Evolutionary conservation across 2,797 vertebrate genomes (phyloP).

Genomic region (Lindbergichthys nudifrons): DNA sequence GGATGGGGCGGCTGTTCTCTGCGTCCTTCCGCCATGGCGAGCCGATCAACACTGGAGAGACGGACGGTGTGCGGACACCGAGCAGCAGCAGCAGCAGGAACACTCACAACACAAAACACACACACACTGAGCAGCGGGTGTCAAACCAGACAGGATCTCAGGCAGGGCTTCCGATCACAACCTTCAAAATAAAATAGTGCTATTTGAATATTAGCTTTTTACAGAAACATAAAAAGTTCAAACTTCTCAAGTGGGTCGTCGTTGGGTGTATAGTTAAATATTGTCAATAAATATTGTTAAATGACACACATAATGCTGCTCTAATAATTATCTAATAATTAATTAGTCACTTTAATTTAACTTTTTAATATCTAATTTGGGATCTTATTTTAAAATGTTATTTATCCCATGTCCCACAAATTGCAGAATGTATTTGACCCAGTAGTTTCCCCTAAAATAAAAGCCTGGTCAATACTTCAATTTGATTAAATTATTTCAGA

Average conservation of each 20-base stretch:
- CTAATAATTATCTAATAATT: too few species aligned
- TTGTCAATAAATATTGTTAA: not conserved
- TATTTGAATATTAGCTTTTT: not conserved
- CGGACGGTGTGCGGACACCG: slow-evolving; percentile 66
- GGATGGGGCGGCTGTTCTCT: slow-evolving; percentile 89
- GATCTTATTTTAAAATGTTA: not conserved
- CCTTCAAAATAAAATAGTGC: slow-evolving; percentile 64
- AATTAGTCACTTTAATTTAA: not conserved
- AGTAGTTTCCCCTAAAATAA: too few species aligned
- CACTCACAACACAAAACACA: slow-evolving; percentile 30
- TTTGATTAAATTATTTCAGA: not conserved
- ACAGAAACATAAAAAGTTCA: not conserved
- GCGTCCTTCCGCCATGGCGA: slow-evolving; percentile 97
- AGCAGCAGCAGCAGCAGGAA: slow-evolving; percentile 71
- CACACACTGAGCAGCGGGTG: slow-evolving; percentile 28
- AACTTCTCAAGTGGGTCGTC: not conserved
- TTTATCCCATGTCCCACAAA: not conserved
- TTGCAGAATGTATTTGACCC: not conserved
- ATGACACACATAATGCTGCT: too few species aligned
- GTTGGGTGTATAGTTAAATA: not conserved
- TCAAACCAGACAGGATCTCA: slow-evolving; percentile 21
- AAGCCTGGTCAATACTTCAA: not conserved
- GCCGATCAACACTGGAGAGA: slow-evolving; percentile 85
- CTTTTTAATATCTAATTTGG: not conserved
- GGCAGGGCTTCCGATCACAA: slow-evolving; percentile 24